These are phyloP conservation scores for Neoitamus cyanurus DNA, from an alignment of 2,888 invertebrate genomes.

Conservation along the genomic window DNA sequence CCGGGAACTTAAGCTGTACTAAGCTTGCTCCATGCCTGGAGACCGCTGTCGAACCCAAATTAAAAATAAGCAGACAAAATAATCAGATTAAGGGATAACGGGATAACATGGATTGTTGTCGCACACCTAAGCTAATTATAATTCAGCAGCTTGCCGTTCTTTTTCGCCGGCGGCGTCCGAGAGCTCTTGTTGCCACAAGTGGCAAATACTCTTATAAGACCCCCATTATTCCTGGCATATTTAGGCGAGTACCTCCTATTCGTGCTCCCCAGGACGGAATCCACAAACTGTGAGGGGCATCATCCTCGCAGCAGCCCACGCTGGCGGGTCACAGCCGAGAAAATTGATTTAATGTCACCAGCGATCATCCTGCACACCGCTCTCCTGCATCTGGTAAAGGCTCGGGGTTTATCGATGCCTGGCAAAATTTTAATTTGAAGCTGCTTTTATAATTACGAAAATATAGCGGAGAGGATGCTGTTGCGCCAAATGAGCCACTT, in stretches of 20 bases:
- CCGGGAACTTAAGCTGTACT: not conserved
- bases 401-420: not conserved
- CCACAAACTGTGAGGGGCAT: not conserved
- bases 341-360: not conserved
- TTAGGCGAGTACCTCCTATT: not conserved
- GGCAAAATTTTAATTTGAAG: not conserved
- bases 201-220: not conserved
- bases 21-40: not conserved
- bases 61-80: slow-evolving; percentile 4
- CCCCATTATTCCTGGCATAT: not conserved
- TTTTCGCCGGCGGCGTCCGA: not conserved
- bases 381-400: not conserved
- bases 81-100: not conserved
- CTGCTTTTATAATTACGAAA: not conserved
- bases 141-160: not conserved
- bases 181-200: not conserved
- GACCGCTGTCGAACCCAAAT: slow-evolving; percentile 4
- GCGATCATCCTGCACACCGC: not conserved
- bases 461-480: not conserved
- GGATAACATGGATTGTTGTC: slow-evolving; percentile 9
- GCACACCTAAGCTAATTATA: slow-evolving; percentile 24
- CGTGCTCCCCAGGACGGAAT: not conserved
- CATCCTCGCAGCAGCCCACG: not conserved
- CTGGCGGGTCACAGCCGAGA: not conserved
- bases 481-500: not conserved